A percentile compares a stretch with the other conserved stretches of the same genome.
These are phyloP conservation scores for Palythoa caribaeorum DNA, from an alignment of 92 coral and sea anemone genomes.

Conservation along the genomic window DNA sequence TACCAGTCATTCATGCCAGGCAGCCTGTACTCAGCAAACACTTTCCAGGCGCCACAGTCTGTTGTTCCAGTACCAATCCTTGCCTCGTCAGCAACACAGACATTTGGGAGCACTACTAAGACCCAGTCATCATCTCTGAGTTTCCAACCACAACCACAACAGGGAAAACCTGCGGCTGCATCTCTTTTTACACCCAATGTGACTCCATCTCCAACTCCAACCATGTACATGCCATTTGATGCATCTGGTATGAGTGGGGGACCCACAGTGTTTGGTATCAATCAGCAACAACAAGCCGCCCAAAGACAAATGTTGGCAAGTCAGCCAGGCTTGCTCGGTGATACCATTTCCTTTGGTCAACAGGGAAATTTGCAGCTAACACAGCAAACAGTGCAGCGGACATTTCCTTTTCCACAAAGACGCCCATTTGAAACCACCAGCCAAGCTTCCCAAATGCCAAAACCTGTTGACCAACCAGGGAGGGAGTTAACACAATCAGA, in stretches of 20 bases:
- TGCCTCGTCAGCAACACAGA: slow-evolving; percentile 84
- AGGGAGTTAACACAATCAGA: slow-evolving; percentile 83
- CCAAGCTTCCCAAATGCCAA: slow-evolving; percentile 67
- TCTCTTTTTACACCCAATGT: slow-evolving; percentile 77
- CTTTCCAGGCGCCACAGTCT: slow-evolving; percentile 85
- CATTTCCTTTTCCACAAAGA: slow-evolving; percentile 76
- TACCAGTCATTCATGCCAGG: slow-evolving; percentile 77
- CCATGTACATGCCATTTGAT: slow-evolving; percentile 89
- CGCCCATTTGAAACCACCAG: slow-evolving; percentile 68
- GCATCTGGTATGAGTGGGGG: slow-evolving; percentile 75
- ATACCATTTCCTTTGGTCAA: slow-evolving; percentile 58
- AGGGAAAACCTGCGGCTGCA: slow-evolving; percentile 70
- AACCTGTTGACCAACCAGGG: slow-evolving; percentile 65
- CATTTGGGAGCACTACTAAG: slow-evolving; percentile 74
- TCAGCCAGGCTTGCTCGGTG: slow-evolving; percentile 67
- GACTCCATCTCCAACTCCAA: slow-evolving; percentile 72
- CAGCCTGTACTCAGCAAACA: slow-evolving; percentile 84
- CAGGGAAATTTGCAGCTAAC: slow-evolving; percentile 68
- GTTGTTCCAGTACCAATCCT: slow-evolving; percentile 83
- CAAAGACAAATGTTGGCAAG: slow-evolving; percentile 73
- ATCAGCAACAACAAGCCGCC: slow-evolving; percentile 79
- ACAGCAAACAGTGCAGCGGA: slow-evolving; percentile 66
- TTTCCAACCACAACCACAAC: slow-evolving; percentile 81
- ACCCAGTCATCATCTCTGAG: slow-evolving; percentile 84
- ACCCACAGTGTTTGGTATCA: slow-evolving; percentile 69